Conservation (phyloP, 2,888 invertebrate species). For the Pheosia tremula region DNA sequence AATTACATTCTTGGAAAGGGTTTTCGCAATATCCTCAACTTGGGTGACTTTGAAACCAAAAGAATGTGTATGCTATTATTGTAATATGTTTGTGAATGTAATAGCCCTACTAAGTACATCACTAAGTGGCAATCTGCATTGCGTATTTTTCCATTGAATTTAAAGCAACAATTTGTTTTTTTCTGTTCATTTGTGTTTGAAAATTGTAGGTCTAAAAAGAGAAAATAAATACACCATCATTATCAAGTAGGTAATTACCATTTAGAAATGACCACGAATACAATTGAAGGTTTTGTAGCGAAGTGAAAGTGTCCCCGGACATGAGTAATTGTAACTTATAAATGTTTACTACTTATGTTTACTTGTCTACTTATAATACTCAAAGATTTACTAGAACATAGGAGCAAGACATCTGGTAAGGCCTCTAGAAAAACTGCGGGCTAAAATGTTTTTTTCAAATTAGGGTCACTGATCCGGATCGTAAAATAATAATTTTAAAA, state of each 20-base stretch:
- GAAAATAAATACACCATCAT: constrained; percentile 33
- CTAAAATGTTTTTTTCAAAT: no score
- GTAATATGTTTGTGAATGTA: no score
- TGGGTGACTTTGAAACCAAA: no score
- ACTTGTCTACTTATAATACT: constrained; percentile 10
- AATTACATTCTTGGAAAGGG: no score
- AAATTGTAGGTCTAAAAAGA: constrained; percentile 17
- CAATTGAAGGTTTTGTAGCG: constrained; percentile 34
- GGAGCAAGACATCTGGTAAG: no score
- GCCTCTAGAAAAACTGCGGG: no score
- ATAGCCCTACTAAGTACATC: no score
- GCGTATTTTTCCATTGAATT: neutral
- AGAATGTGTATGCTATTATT: no score
- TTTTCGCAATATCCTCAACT: no score
- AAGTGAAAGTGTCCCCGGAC: constrained; percentile 58
- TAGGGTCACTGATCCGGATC: no score
- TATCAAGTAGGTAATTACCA: constrained; percentile 23
- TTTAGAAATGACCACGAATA: constrained; percentile 39
- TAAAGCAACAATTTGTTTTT: neutral
- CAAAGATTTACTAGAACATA: no score
- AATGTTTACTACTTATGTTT: constrained; percentile 15
- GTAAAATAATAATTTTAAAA: no score
- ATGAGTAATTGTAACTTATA: constrained; percentile 35
- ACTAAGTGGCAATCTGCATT: neutral
- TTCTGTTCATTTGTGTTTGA: neutral